A percentile compares a stretch with the other conserved stretches of the same genome.
phyloP scores from a whole-genome alignment of 2,888 invertebrate genomes.

The Pherbina coryleti region DNA sequence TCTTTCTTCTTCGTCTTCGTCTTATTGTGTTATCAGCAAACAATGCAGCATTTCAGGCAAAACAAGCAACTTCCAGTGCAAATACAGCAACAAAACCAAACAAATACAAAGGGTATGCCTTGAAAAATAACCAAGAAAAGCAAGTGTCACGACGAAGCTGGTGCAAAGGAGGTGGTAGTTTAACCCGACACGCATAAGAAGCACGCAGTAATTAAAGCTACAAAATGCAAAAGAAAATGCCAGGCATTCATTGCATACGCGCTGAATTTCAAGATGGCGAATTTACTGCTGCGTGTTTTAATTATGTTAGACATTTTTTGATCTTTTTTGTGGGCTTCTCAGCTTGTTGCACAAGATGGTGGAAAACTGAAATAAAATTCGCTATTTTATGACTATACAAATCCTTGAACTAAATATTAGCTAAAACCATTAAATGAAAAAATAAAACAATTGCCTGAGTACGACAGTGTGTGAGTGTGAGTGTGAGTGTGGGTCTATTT shows the following conservation, averaged over 20 bases:
- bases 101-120: background rate
- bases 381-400: too few species aligned
- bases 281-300: background rate
- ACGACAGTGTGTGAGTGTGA: background rate
- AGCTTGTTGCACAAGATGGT: too few species aligned
- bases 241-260: too few species aligned
- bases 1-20: background rate
- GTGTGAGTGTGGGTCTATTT: background rate
- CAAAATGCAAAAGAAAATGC: too few species aligned
- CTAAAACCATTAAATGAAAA: background rate
- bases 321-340: background rate
- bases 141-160: background rate
- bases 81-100: background rate
- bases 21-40: background rate
- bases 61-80: constrained; percentile 10
- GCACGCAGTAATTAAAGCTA: too few species aligned
- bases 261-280: background rate
- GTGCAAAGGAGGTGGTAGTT: too few species aligned
- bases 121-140: background rate
- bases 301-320: background rate
- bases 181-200: too few species aligned
- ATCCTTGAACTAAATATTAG: constrained; percentile 8
- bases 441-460: too few species aligned
- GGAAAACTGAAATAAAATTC: too few species aligned
- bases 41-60: background rate